These are phyloP conservation scores for Trididemnum miniatum DNA, from an alignment of 23 tunicate genomes.

Conservation along the genomic window DNA sequence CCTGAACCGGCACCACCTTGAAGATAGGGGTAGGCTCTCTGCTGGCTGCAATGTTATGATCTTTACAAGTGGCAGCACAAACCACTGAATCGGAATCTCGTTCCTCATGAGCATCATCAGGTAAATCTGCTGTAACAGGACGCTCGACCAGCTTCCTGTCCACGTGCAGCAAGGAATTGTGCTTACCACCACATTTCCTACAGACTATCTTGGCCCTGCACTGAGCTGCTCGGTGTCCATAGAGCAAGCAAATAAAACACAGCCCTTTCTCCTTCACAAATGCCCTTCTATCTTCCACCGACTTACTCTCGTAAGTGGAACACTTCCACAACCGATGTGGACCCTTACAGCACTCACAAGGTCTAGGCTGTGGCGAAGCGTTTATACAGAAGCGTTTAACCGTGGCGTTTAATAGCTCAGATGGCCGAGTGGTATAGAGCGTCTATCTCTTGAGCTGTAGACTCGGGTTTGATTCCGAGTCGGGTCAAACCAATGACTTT, in stretches of 20 bases:
- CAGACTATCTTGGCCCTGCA: neutral
- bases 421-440: no score
- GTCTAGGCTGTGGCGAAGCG: no score
- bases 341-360: no score
- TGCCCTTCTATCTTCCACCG: neutral
- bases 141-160: neutral
- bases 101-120: neutral
- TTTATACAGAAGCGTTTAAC: no score
- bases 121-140: neutral
- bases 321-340: neutral
- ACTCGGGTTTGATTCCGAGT: no score
- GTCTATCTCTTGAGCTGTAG: no score
- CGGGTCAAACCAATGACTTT: no score
- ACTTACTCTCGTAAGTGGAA: neutral
- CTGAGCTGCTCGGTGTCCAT: slow-evolving; percentile 6
- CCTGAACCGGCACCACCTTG: slow-evolving; percentile 17
- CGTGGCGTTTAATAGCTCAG: no score
- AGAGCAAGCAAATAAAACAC: neutral
- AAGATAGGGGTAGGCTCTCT: neutral
- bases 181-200: neutral
- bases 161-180: slow-evolving; percentile 3
- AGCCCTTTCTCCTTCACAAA: neutral
- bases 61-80: neutral
- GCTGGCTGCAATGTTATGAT: neutral
- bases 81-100: neutral